Evolutionary conservation across 2,797 vertebrate genomes (phyloP), one percentile per base, ranked within the genome.

Genomic region (Spinus olivaceus): DNA sequence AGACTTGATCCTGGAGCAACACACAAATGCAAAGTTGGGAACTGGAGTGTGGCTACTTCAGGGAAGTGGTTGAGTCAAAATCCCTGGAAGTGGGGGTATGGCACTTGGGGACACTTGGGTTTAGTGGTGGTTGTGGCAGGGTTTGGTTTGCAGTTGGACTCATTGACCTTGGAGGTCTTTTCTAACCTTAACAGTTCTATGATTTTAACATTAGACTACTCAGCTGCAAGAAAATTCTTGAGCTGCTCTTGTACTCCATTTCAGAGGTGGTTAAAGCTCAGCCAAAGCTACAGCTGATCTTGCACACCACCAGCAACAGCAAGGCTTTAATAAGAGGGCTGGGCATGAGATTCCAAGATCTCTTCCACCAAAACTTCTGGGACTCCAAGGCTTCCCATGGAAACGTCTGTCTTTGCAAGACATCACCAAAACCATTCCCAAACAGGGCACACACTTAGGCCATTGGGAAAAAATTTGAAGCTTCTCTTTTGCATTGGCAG

Each of bases 291-390:
- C 0, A 0, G 22, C 39, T 42, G 30, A 53, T 50, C 46, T 59
- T 10, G 4, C 1, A 0, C 24, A 49, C n/a, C 47, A 30, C 23
- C 1, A 1, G 10, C 18, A 47, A 78, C 41, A 83, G 64, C 41
- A n/a, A 2, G 0, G 5, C 57, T 86, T 54, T 17, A 19, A 46
- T 60, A 24, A 25, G 21, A 41, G 6, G 8, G 54, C 8, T 80
- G 56, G 13, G 25, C 44, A 60, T 0, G 0, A 85, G 51, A 73
- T 70, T 50, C 24, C 30, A 51, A 24, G 37, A 70, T 20, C 44
- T 54, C 33, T 60, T 64, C 59, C 53, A 66, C 14, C 37, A 44
- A 44, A 20, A 81, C 18, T 46, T 59, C 50, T 65, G 54, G 16
- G 63, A 65, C 23, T 37, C n/a, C 73, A 78, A 46, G 66, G 53